Percentiles rank a stretch among this genome's conserved stretches.
Evolutionary conservation across 2,888 invertebrate genomes (phyloP).

Genomic region (Schizaphis graminum): DNA sequence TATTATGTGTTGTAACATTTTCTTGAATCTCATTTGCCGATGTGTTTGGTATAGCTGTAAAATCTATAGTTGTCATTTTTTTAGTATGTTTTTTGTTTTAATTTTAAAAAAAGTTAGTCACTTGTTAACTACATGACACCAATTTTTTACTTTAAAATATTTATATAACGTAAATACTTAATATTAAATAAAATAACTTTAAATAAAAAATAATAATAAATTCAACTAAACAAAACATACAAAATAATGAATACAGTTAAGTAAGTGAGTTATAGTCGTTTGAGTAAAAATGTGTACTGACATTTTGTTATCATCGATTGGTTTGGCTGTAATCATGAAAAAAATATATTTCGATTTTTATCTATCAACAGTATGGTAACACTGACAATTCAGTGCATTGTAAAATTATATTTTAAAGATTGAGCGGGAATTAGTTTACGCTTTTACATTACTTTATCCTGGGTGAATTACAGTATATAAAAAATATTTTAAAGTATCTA

Average conservation of each 20-base stretch:
- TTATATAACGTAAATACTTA: background rate
- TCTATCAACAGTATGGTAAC: background rate
- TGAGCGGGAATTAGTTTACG: background rate
- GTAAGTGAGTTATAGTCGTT: background rate
- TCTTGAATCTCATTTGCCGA: constrained; percentile 71
- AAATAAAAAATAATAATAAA: background rate
- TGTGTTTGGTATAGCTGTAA: constrained; percentile 63
- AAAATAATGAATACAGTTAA: too few species aligned
- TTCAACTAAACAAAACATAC: background rate
- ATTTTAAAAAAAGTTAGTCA: background rate
- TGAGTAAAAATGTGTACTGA: background rate
- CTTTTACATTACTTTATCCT: background rate
- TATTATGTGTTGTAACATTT: constrained; percentile 84
- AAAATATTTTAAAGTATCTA: too few species aligned
- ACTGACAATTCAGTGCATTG: background rate
- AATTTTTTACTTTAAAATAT: background rate
- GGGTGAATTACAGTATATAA: too few species aligned
- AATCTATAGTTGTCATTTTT: constrained; percentile 46
- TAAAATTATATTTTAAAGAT: background rate
- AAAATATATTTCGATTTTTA: background rate
- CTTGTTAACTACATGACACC: background rate
- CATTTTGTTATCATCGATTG: background rate
- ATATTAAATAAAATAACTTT: background rate
- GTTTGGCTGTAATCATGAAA: background rate
- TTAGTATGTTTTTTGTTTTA: background rate